Base-by-base conservation (phyloP, 2,113 vertebrate genomes). In the Phoenicopterus ruber region DNA sequence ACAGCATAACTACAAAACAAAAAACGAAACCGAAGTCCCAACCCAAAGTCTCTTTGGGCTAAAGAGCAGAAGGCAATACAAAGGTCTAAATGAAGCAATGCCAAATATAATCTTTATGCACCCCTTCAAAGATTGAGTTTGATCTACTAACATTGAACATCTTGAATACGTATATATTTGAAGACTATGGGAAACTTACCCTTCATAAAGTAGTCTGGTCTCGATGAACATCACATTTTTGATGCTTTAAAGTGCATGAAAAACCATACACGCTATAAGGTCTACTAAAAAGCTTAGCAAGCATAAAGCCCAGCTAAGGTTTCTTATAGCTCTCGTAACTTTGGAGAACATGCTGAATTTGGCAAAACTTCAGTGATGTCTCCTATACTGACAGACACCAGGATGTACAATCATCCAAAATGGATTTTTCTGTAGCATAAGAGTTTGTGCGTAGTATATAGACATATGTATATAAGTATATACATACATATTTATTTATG, bases 261-360 rank as follows among this genome's bases (percentile, higher is more conserved):
- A 91, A 42, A 15, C 16, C 57, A 34, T 10, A 52, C 3, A 38
- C 7, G 13, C 47, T 6, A 19, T 16, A 67, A 95, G 57, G 80
- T 90, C 91, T 88, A 49, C 76, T 96, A 82, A 95, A 93, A 66
- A 40, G 40, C 92, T 97, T 85, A 94, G 86, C 73, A 86, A 95
- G 88, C 83, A 80, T 58, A 93, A 97, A 95, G 59, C 62, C 49
- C 47, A 72, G 14, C 16, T 52, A 55, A 67, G 58, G 32, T 82
- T 94, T 77, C 90, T 91, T 18, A 22, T 4, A 80, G 92, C 31
- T 82, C 86, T 91, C 0, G 4, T 92, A 89, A 84, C 76, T 82
- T 93, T 54, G 36, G 42, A 57, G 61, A 96, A 95, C 46, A 46
- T 87, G 76, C 82, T 94, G 92, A 96, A 94, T 96, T 88, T 70